Evolutionary conservation across 2,797 vertebrate species (phyloP).

Genomic region (Onychomys leucogaster): DNA sequence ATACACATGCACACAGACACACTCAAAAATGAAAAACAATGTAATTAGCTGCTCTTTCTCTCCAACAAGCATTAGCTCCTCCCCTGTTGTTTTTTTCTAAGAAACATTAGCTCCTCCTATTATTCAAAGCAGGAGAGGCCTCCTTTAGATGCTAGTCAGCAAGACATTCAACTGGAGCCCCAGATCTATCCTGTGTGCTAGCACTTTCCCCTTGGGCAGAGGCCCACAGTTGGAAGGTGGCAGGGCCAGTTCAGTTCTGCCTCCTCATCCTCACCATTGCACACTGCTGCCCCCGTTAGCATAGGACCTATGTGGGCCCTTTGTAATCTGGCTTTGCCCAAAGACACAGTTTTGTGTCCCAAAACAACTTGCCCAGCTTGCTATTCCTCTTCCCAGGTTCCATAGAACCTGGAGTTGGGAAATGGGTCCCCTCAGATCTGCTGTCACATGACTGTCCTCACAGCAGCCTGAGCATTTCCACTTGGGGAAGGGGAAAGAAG

Average conservation of each 20-base stretch:
- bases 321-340: background rate
- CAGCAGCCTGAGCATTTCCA: background rate
- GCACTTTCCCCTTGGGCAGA: background rate
- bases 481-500: background rate
- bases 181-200: background rate
- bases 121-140: conserved; percentile 5
- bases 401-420: background rate
- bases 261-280: background rate
- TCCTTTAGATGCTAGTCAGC: background rate
- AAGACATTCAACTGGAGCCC: background rate
- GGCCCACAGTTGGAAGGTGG: background rate
- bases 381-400: background rate
- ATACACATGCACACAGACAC: background rate
- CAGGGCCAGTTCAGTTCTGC: background rate
- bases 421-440: background rate
- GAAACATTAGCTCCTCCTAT: background rate
- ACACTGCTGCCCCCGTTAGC: background rate
- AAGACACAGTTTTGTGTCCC: background rate
- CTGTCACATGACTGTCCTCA: background rate
- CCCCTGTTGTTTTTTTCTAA: background rate
- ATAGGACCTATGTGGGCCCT: rapidly evolving
- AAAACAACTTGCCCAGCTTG: background rate
- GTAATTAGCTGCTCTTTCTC: background rate
- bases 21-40: background rate
- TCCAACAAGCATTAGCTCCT: conserved; percentile 1